A percentile compares a stretch with the other conserved stretches of the same genome.
phyloP scores from a whole-genome alignment of 2,888 invertebrate genomes.

The Yponomeuta malinellus region DNA sequence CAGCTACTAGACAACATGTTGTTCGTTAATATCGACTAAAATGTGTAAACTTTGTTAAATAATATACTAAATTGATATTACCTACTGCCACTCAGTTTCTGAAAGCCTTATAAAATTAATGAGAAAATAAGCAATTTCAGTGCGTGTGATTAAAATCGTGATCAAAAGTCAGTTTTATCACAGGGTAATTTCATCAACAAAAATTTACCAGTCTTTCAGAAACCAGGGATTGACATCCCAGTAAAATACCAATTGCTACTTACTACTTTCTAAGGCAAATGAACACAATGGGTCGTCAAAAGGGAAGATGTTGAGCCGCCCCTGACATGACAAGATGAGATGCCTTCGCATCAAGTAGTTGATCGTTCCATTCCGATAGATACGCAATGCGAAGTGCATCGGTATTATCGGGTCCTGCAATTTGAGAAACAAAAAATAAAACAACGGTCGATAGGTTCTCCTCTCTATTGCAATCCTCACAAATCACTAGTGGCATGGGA shows the following conservation, averaged over 20 bases:
- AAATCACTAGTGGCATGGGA: slow-evolving; percentile 5
- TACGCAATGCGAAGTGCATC: slow-evolving; percentile 93
- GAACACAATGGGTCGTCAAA: slow-evolving; percentile 97
- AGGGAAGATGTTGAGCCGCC: slow-evolving; percentile 95
- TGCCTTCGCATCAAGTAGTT: slow-evolving; percentile 95
- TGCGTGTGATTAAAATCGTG: not conserved
- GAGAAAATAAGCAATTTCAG: not conserved
- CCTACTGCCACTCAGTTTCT: not conserved
- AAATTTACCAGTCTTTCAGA: not conserved
- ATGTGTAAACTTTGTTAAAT: not conserved
- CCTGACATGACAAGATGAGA: slow-evolving; percentile 94
- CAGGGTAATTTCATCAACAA: not conserved
- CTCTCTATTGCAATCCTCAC: slow-evolving; percentile 5
- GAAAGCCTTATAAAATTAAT: not conserved
- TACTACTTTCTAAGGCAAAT: slow-evolving; percentile 97
- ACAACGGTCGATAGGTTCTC: not conserved
- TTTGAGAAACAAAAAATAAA: slow-evolving; percentile 20
- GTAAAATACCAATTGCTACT: slow-evolving; percentile 64
- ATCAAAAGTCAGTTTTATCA: not conserved
- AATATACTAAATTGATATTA: not conserved
- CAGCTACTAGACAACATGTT: not conserved
- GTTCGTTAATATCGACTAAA: not conserved
- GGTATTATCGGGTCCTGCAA: slow-evolving; percentile 90
- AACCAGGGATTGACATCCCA: not conserved
- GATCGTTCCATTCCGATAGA: slow-evolving; percentile 94